Conservation (phyloP, 2,113 vertebrate species). For the Heptranchias perlo region DNA sequence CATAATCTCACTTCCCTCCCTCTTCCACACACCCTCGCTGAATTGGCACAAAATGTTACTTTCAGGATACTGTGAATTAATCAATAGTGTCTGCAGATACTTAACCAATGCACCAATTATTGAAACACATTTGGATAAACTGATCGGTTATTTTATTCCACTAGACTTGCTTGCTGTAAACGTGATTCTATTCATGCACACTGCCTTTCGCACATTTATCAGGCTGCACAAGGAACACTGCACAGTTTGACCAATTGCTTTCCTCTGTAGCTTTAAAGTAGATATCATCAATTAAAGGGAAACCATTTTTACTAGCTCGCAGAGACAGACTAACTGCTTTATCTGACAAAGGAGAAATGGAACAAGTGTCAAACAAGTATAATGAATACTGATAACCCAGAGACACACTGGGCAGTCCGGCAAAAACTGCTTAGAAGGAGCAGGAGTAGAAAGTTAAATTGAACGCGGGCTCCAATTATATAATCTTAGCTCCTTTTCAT, state of each 20-base stretch:
- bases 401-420: slow-evolving; percentile 52
- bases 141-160: neutral
- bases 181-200: neutral
- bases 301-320: slow-evolving; percentile 61
- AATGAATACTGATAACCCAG: slow-evolving; percentile 64
- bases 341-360: slow-evolving; percentile 66
- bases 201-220: slow-evolving; percentile 50
- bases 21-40: neutral
- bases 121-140: neutral
- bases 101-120: neutral
- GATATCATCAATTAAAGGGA: slow-evolving; percentile 60
- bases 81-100: neutral
- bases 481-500: slow-evolving; percentile 54
- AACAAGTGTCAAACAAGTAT: slow-evolving; percentile 58
- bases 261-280: slow-evolving; percentile 56
- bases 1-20: no score
- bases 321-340: slow-evolving; percentile 65
- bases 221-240: slow-evolving; percentile 46
- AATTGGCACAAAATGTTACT: no score
- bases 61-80: neutral
- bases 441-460: slow-evolving; percentile 52
- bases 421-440: slow-evolving; percentile 54
- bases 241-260: slow-evolving; percentile 54
- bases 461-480: slow-evolving; percentile 52
- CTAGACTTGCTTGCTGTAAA: neutral